Base-by-base conservation (phyloP, 2,888 invertebrate species). In the Lasioglossum marginatum region DNA sequence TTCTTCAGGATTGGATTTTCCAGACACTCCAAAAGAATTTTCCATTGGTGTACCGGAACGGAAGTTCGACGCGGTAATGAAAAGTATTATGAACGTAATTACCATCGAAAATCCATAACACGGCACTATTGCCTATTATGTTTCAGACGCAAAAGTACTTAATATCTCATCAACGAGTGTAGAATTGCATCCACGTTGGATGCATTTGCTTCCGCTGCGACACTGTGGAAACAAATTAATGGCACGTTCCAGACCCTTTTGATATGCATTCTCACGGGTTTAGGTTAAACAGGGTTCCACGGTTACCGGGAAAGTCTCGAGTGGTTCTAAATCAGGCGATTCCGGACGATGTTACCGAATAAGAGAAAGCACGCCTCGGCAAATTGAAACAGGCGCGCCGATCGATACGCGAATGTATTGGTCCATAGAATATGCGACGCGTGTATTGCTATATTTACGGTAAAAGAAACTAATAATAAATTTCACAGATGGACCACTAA, bases 391-490 rank as follows among this genome's bases (percentile, higher is more conserved):
- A n/a, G 19, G 16, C 37, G 16, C 19, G 23, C 4, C 23, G 77
- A 81, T 81, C 76, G 77, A 83, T 81, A 77, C 76, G 27, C 27
- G 72, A 83, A 83, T 57, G 34, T 72, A 83, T 81, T 63, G 79
- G 82, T 23, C 73, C 23, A 12, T 23, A 27, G 63, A 77, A 57
- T 77, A 66, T 68, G 63, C 70, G 12, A 43, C 34, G 75, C n/a
- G 2, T 23, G 37, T 31, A 16, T 63, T 23, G 16, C 48, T 14
- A 45, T 60, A 82, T 82, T 83, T 83, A 70, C 72, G 60, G 40
- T 19, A 2, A 27, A 27, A 27, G 52, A n/a, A 57, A 70, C 27
- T 52, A 71, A 52, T 27, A n/a, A 75, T 80, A 72, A 72, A 77
- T 63, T 66, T 40, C 12, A 1, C 37, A 1, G 74, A 31, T 45